Conservation (phyloP, 2,113 vertebrate species). For the Epinephelus moara region DNA sequence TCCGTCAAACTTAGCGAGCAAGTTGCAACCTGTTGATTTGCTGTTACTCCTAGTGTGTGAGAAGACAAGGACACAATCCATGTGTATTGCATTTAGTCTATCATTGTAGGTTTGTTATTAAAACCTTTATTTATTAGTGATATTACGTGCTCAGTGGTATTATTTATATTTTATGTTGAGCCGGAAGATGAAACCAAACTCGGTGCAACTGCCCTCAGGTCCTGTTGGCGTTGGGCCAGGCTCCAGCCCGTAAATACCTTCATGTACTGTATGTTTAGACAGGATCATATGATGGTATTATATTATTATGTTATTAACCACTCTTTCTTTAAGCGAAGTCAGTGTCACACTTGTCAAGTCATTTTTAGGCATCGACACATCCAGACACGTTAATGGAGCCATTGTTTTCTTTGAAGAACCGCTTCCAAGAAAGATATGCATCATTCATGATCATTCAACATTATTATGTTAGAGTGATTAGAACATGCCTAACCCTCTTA, state of each 20-base stretch:
- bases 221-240: conserved; percentile 10
- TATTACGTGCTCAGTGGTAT: neutral
- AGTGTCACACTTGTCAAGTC: conserved; percentile 18
- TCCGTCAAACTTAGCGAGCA: conserved; percentile 25
- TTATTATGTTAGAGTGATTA: conserved; percentile 76
- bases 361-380: conserved; percentile 26
- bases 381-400: conserved; percentile 27
- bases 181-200: conserved; percentile 14
- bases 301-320: conserved; percentile 35
- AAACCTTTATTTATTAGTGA: neutral
- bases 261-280: conserved; percentile 32
- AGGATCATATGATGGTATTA: conserved; percentile 18
- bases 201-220: conserved; percentile 5
- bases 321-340: conserved; percentile 17
- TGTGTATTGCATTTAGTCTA: neutral
- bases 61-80: neutral
- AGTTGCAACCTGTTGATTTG: conserved; percentile 39
- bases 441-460: conserved; percentile 61
- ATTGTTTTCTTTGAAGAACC: conserved; percentile 43
- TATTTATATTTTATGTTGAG: conserved; percentile 1
- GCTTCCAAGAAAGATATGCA: conserved; percentile 52
- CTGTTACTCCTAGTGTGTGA: neutral
- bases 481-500: conserved; percentile 74
- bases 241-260: conserved; percentile 39
- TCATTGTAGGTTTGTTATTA: neutral